Evolutionary conservation across 2,113 vertebrate genomes (phyloP), one percentile per base, ranked within the genome.

Genomic region (Antechinus stuartii): DNA sequence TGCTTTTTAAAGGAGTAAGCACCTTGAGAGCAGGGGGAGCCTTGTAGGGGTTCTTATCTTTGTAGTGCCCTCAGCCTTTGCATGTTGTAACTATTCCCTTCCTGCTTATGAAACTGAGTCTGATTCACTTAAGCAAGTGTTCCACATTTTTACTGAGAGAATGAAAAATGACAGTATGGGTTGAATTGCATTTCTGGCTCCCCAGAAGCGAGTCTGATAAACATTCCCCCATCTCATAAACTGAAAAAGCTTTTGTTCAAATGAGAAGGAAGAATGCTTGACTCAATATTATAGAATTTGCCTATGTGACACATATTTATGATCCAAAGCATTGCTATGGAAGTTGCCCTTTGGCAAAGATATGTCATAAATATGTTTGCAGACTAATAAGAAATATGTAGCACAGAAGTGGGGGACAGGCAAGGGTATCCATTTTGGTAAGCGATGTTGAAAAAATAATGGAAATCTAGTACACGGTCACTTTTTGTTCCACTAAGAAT

Each of bases 291-390:
- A 95, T 68, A 52, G 96, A 91, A 94, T 61, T 90, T 97, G 50
- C 95, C 96, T 90, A 55, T 35, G n/a, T 54, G 94, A 92, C 90
- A 94, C 57, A 91, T 95, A 46, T 68, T 97, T 97, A 11, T 92
- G 8, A 96, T 95, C 49, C n/a, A 92, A 95, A 46, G n/a, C 57
- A 54, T 76, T 96, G 22, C 93, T 94, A 47, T 30, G 57, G 52
- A 91, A 90, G 95, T 97, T 84, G 94, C 94, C 95, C 97, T 97
- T 92, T 46, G 94, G 96, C 93, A 94, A 94, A 92, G 54, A 95
- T 96, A 93, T 97, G 96, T 95, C 95, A 96, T 97, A 94, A 97
- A 97, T 94, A 95, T 23, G 0, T 90, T 96, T 97, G 90, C 95
- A 92, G 68, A 97, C 47, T 94, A 97, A 93, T 94, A 98, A 56